Evolutionary conservation across 2,888 invertebrate species (phyloP), one percentile per base, ranked within the genome.

Genomic region (Phania funesta): DNA sequence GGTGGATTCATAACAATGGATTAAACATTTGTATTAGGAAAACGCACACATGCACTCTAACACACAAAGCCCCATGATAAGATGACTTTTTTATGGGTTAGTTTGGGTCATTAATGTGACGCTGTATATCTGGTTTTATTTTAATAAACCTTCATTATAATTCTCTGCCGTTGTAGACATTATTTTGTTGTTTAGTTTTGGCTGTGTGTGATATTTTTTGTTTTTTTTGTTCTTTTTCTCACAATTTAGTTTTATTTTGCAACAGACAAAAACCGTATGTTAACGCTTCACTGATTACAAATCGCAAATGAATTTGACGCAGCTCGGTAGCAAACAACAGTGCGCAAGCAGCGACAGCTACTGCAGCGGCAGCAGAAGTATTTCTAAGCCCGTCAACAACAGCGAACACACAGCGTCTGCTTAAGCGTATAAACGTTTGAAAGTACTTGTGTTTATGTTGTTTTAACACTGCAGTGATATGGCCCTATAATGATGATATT

Each of bases 211-310:
- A 60, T 56, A 50, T 11, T 65, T 29, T 32, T 18, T 18, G 35
- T 65, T n/a, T 46, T 26, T 35, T 48, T 13, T 13, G 9, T 38
- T 9, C 6, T 41, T n/a, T n/a, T n/a, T n/a, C 26, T 20, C 48
- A 70, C 58, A 73, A 60, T 64, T 80, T 80, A 82, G 81, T 82
- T 78, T 82, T 82, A 82, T 82, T 82, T 82, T 82, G 82, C 82
- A 82, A 82, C 82, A 82, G 68, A 74, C 68, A 78, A 65, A 82
- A 75, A 78, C 64, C 78, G 71, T 73, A 79, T 79, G 82, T 78
- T 82, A 82, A 82, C 78, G 82, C 82, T 82, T 82, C 82, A 82
- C 65, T 78, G 82, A 78, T 70, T 82, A 70, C 82, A 82, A 82
- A 82, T 82, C 82, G 82, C 82, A 82, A 78, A 82, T 75, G 38